phyloP scores from a whole-genome alignment of 2,888 invertebrate genomes.

The Anticlea derivata region DNA sequence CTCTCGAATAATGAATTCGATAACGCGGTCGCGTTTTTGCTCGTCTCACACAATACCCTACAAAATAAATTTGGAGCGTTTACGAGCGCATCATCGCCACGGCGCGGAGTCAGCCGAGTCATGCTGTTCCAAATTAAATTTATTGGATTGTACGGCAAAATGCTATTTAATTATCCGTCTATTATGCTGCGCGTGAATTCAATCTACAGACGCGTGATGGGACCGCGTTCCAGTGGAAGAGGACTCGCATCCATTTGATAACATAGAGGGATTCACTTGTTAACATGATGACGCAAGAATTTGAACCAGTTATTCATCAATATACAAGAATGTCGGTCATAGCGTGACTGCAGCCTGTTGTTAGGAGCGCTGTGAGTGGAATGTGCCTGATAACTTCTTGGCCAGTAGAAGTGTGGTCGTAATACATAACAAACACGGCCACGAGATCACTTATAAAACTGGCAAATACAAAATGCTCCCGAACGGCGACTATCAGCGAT shows the following conservation, averaged over 20 bases:
- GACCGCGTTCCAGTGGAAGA: background rate
- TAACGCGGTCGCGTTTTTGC: constrained; percentile 35
- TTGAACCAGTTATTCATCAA: constrained; percentile 7
- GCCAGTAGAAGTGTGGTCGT: too few species aligned
- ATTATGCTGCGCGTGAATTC: constrained; percentile 35
- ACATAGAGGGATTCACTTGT: background rate
- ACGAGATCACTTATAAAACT: background rate
- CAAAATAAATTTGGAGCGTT: constrained; percentile 50
- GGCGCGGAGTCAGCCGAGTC: constrained; percentile 42
- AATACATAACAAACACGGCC: too few species aligned
- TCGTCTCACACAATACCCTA: constrained; percentile 33
- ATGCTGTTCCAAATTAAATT: constrained; percentile 52
- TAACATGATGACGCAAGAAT: constrained; percentile 3
- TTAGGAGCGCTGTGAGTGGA: background rate
- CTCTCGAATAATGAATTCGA: constrained; percentile 53
- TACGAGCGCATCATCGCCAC: constrained; percentile 43
- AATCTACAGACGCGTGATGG: constrained; percentile 16
- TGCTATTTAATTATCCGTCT: constrained; percentile 45
- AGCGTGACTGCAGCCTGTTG: constrained; percentile 1
- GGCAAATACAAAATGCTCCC: background rate
- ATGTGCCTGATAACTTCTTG: background rate
- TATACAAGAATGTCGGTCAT: background rate
- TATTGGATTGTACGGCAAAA: constrained; percentile 52
- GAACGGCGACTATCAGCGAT: background rate
- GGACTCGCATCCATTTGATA: too few species aligned